These are phyloP conservation scores for Pipistrellus kuhlii DNA, from an alignment of 2,797 vertebrate genomes.

Conservation along the genomic window DNA sequence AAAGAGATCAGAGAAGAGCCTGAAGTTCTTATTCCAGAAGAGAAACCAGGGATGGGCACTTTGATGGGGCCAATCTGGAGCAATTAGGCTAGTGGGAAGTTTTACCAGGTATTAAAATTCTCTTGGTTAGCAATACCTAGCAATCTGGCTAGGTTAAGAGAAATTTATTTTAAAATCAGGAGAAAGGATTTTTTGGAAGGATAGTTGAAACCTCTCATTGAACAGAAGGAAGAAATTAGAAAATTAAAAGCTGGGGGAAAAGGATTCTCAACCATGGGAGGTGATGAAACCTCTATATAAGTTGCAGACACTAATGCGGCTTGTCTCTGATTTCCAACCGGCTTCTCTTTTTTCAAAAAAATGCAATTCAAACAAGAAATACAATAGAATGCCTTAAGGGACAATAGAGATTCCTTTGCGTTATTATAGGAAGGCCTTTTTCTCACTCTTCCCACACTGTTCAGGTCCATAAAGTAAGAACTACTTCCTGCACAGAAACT, in stretches of 20 bases:
- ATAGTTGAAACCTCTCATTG: background rate
- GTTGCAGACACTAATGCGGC: background rate
- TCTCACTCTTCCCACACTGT: background rate
- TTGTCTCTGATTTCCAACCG: constrained; percentile 31
- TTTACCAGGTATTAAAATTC: background rate
- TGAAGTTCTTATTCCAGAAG: background rate
- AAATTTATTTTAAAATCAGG: background rate
- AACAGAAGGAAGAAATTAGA: background rate
- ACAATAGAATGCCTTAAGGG: background rate
- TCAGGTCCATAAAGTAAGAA: background rate
- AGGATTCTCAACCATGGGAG: background rate
- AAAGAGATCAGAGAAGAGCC: background rate
- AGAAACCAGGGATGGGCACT: background rate
- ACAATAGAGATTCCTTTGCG: background rate
- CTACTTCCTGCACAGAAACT: background rate
- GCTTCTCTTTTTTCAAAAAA: constrained; percentile 57
- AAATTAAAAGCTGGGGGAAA: constrained; percentile 12
- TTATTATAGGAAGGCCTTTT: background rate
- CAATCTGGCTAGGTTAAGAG: constrained; percentile 7
- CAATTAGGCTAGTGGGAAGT: background rate
- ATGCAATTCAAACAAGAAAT: constrained; percentile 10
- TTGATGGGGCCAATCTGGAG: background rate
- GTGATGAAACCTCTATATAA: background rate
- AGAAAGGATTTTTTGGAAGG: background rate
- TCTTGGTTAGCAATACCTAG: constrained; percentile 40